Percentiles rank a stretch among this genome's conserved stretches.
phyloP scores from a whole-genome alignment of 2,888 invertebrate species.

The Athalia circularis region DNA sequence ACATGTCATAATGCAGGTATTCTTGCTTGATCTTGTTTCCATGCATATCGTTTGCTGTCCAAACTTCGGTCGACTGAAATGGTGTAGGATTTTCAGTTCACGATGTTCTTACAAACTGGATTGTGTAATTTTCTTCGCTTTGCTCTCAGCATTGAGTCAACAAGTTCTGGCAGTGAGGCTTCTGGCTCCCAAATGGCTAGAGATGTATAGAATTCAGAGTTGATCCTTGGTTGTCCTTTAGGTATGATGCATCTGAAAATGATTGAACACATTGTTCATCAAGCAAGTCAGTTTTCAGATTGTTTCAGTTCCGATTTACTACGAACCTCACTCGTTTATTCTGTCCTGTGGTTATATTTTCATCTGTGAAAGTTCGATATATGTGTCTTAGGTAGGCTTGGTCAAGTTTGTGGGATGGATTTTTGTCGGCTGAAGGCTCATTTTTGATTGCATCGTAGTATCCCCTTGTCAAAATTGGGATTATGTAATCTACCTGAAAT shows the following conservation, averaged over 20 bases:
- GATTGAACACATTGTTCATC: background rate
- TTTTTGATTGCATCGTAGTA: slow-evolving; percentile 76
- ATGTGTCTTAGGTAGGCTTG: slow-evolving; percentile 65
- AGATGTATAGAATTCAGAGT: background rate
- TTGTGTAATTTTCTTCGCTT: background rate
- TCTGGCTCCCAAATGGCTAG: background rate
- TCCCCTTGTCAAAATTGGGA: slow-evolving; percentile 77
- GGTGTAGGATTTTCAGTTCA: too few relatives aligned
- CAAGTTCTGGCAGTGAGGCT: background rate
- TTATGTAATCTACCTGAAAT: slow-evolving; percentile 76
- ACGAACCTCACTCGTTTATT: slow-evolving; percentile 65
- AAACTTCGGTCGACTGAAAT: too few relatives aligned
- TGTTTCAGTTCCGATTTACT: background rate
- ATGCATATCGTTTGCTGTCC: too few relatives aligned
- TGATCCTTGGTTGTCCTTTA: background rate
- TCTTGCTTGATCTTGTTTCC: too few relatives aligned
- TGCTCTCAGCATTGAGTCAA: background rate
- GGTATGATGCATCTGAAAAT: background rate
- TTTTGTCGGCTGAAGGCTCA: slow-evolving; percentile 60
- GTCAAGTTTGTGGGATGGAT: slow-evolving; percentile 56
- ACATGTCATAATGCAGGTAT: too few relatives aligned
- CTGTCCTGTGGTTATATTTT: slow-evolving; percentile 59
- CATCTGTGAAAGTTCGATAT: slow-evolving; percentile 54
- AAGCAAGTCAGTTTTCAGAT: background rate
- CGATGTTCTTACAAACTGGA: too few relatives aligned